Base-by-base conservation (phyloP, 1,140 invertebrate genomes). In the Lepidurus couesii region DNA sequence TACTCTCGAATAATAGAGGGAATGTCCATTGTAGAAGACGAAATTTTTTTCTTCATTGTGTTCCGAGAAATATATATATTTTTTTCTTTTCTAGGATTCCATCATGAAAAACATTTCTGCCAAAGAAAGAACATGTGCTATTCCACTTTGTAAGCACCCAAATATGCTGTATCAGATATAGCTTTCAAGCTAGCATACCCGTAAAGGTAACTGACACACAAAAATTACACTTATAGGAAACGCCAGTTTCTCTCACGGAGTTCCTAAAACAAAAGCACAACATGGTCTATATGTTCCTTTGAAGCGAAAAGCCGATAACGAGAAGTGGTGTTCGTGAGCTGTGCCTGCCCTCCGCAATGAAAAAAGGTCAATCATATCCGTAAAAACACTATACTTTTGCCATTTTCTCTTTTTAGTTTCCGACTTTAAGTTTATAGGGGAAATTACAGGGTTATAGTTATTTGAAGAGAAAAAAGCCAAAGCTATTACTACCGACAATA, bases 241-340 rank as follows among this genome's bases (percentile, higher is more conserved):
- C 13, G 53, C 53, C 16, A 65, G 53, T 16, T 65, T 65, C 53
- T 7, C 8, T 65, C 4, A 65, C 4, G 4, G 53, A 21, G 16
- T 65, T 65, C 53, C 53, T 65, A 21, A 16, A 47, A 47, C 45
- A 21, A 65, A 10, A 21, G 21, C 16, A 65, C 6, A 16, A 65
- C 16, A 34, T 34, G 34, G 34, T 2, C 34, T 34, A 34, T 34
- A 34, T 34, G 34, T 34, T 34, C 34, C 34, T 65, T 65, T 65
- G 53, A 21, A 16, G 21, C n/a, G 53, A 65, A 65, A 65, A 65
- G 53, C 53, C 53, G 53, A 65, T 65, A 21, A 65, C 53, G 53
- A 65, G 53, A 65, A 65, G n/a, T 65, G 53, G 16, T 65, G 34
- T 65, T n/a, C 16, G 53, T 65, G 53, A n/a, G 53, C 53, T 65